Conservation (phyloP, 2,888 invertebrate genomes). For the Conchocele bisecta region DNA sequence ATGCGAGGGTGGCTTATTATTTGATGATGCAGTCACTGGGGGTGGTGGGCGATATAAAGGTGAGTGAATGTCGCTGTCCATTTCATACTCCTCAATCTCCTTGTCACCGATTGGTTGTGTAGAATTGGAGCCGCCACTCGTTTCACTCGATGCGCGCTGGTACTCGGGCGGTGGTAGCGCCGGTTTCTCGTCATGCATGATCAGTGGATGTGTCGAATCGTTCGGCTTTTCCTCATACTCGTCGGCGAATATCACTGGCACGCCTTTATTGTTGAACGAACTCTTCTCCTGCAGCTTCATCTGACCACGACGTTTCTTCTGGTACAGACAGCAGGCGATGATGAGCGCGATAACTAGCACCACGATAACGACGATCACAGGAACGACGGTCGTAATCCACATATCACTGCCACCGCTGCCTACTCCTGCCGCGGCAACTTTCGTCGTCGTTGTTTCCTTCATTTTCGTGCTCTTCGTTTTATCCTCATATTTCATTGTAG, state of each 20-base stretch:
- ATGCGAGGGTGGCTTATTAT: slow-evolving; percentile 73
- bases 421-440: slow-evolving; percentile 50
- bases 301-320: slow-evolving; percentile 90
- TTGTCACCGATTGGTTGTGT: slow-evolving; percentile 64
- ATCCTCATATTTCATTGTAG: slow-evolving; percentile 13
- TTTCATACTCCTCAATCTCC: slow-evolving; percentile 62
- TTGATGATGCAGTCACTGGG: slow-evolving; percentile 70
- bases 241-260: slow-evolving; percentile 97
- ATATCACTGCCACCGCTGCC: slow-evolving; percentile 74
- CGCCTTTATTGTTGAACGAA: slow-evolving; percentile 85
- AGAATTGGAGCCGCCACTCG: slow-evolving; percentile 73
- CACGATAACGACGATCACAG: slow-evolving; percentile 89
- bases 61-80: slow-evolving; percentile 67
- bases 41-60: slow-evolving; percentile 77
- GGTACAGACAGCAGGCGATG: slow-evolving; percentile 94
- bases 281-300: slow-evolving; percentile 90
- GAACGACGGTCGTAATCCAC: slow-evolving; percentile 91
- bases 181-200: slow-evolving; percentile 97
- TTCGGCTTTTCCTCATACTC: slow-evolving; percentile 96
- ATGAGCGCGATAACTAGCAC: slow-evolving; percentile 94
- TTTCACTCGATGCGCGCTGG: slow-evolving; percentile 73
- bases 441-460: slow-evolving; percentile 26
- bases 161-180: slow-evolving; percentile 84
- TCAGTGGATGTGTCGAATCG: slow-evolving; percentile 91
- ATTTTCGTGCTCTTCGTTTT: slow-evolving; percentile 7